A percentile compares a stretch with the other conserved stretches of the same genome.
Evolutionary conservation across 2,113 vertebrate genomes (phyloP).

Genomic region (Bufo gargarizans): DNA sequence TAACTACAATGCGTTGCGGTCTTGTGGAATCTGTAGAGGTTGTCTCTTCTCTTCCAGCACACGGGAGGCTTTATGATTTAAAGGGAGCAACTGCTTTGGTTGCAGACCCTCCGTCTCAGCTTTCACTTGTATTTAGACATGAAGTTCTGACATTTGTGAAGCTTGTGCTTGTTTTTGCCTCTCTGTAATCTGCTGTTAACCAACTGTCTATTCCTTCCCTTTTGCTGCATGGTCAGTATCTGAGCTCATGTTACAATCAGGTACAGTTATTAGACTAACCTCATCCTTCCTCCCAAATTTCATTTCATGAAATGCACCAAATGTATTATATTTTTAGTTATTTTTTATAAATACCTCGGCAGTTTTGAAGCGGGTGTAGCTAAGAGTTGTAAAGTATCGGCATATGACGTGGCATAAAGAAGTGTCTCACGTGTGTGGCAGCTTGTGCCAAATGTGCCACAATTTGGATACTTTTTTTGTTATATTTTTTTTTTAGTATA

Average conservation of each 20-base stretch:
- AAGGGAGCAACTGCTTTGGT: background rate
- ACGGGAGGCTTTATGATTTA: background rate
- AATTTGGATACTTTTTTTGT: too few species aligned
- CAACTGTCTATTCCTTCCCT: conserved; percentile 54
- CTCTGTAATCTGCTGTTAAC: conserved; percentile 62
- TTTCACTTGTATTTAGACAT: background rate
- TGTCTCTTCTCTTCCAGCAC: background rate
- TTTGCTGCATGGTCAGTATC: conserved; percentile 87
- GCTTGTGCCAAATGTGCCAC: too few species aligned
- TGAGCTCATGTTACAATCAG: conserved; percentile 98
- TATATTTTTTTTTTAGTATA: too few species aligned
- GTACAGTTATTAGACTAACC: conserved; percentile 79
- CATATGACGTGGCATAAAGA: too few species aligned
- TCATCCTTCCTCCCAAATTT: too few species aligned
- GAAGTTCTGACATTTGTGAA: background rate
- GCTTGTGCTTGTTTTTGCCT: conserved; percentile 20
- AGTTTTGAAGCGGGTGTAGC: too few species aligned
- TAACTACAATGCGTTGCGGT: too few species aligned
- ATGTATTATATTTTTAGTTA: too few species aligned
- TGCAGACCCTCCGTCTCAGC: background rate
- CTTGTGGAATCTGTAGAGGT: background rate
- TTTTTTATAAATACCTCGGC: too few species aligned
- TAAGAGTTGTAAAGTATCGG: too few species aligned
- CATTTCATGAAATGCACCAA: too few species aligned
- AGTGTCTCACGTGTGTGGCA: too few species aligned